Percentiles rank a stretch among this genome's conserved stretches.
These are phyloP conservation scores for Cynaeus angustus DNA, from an alignment of 2,888 invertebrate genomes.

Conservation along the genomic window DNA sequence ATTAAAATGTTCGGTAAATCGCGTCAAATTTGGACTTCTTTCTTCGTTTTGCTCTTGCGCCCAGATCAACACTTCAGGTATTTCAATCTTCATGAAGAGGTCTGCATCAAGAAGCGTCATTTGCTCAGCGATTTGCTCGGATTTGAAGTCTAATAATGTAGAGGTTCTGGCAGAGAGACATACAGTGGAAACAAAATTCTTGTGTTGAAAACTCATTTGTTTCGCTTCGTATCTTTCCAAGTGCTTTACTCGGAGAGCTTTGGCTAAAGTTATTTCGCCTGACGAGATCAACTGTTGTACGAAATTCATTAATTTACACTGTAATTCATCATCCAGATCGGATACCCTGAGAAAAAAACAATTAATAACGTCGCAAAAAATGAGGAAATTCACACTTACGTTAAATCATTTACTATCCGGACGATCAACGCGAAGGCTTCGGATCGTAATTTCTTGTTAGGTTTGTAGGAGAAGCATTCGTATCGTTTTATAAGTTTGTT, in stretches of 20 bases:
- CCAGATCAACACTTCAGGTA: slow-evolving; percentile 97
- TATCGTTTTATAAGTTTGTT: slow-evolving; percentile 88
- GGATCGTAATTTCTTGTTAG: slow-evolving; percentile 84
- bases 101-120: slow-evolving; percentile 98
- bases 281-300: slow-evolving; percentile 94
- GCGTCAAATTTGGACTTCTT: slow-evolving; percentile 94
- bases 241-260: slow-evolving; percentile 90
- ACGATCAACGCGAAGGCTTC: slow-evolving; percentile 95
- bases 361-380: too few species aligned
- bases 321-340: slow-evolving; percentile 87
- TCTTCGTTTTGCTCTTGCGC: slow-evolving; percentile 98
- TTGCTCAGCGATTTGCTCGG: slow-evolving; percentile 96
- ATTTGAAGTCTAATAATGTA: slow-evolving; percentile 92
- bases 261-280: slow-evolving; percentile 94
- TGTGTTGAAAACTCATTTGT: slow-evolving; percentile 57
- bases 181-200: slow-evolving; percentile 60
- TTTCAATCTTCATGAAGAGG: slow-evolving; percentile 96
- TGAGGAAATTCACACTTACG: slow-evolving; percentile 89
- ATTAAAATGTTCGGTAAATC: slow-evolving; percentile 99
- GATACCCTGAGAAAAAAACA: slow-evolving; percentile 77
- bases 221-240: slow-evolving; percentile 83
- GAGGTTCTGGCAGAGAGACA: slow-evolving; percentile 70
- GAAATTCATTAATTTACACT: slow-evolving; percentile 91
- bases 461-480: slow-evolving; percentile 83
- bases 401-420: slow-evolving; percentile 95